Conservation (phyloP, 2,797 vertebrate genomes). For the Ciconia nigra region DNA sequence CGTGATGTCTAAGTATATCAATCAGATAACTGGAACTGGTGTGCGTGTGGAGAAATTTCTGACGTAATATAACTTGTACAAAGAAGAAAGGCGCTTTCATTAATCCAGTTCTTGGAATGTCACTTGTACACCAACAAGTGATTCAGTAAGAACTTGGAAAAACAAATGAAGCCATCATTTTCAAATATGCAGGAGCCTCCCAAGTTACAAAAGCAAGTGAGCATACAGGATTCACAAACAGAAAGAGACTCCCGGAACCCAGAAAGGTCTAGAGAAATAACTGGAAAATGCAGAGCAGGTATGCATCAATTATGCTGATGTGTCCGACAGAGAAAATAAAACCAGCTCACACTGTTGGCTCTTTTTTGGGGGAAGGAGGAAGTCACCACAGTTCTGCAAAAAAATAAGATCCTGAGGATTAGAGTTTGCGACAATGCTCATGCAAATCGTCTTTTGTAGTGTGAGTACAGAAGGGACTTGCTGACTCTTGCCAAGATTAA, state of each 20-base stretch:
- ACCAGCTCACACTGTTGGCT: background rate
- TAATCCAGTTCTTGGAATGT: conserved; percentile 40
- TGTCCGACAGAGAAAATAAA: background rate
- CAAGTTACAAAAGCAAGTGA: background rate
- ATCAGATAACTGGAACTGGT: conserved; percentile 60
- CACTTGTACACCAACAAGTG: conserved; percentile 45
- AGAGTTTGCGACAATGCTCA: background rate
- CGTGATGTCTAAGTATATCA: conserved; percentile 56
- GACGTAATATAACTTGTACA: conserved; percentile 27
- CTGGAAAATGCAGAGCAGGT: background rate
- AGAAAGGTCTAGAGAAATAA: background rate
- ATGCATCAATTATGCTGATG: background rate
- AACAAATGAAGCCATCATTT: conserved; percentile 52
- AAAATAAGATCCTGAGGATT: background rate
- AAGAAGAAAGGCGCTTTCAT: conserved; percentile 69
- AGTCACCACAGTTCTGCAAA: background rate
- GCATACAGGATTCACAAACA: background rate
- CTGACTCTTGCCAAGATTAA: conserved; percentile 1
- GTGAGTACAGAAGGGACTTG: background rate
- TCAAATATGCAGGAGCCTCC: conserved; percentile 42
- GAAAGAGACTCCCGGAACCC: background rate
- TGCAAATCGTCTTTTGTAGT: background rate
- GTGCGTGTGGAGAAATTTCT: conserved; percentile 28
- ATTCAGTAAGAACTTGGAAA: conserved; percentile 57
- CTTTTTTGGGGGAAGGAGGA: background rate